phyloP scores from a whole-genome alignment of 2,888 invertebrate species.

The Sphaerophoria rueppellii region DNA sequence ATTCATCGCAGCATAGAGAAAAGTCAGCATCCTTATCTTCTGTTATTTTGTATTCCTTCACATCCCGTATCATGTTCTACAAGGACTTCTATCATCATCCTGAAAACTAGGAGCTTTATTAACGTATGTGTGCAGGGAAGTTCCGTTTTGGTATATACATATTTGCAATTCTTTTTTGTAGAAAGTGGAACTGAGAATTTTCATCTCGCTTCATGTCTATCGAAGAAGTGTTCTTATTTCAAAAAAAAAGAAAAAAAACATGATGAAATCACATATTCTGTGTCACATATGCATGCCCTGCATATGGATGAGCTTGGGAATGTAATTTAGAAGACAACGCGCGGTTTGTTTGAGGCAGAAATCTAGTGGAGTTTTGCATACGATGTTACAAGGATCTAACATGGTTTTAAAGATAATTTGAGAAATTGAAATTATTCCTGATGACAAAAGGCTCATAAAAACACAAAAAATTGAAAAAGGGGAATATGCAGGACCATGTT shows the following conservation, averaged over 20 bases:
- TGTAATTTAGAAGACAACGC: constrained; percentile 48
- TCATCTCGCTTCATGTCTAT: constrained; percentile 27
- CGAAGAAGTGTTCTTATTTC: constrained; percentile 41
- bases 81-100: constrained; percentile 36
- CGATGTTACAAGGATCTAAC: constrained; percentile 11
- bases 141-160: constrained; percentile 24
- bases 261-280: constrained; percentile 30
- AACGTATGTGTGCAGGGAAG: constrained; percentile 37
- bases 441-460: constrained; percentile 54
- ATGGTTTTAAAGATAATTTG: constrained; percentile 48
- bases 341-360: constrained; percentile 29
- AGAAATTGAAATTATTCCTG: constrained; percentile 62
- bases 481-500: background rate
- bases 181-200: constrained; percentile 37
- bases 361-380: constrained; percentile 38
- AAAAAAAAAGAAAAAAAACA: constrained; percentile 4
- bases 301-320: constrained; percentile 63
- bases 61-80: constrained; percentile 49
- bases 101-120: constrained; percentile 26
- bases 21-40: constrained; percentile 40
- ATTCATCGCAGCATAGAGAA: constrained; percentile 1
- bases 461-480: background rate
- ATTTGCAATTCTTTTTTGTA: constrained; percentile 18
- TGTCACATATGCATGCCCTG: constrained; percentile 63
- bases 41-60: constrained; percentile 38